Evolutionary conservation across 1,140 invertebrate genomes (phyloP), one percentile per base, ranked within the genome.

Genomic region (Condylostylus longicornis): DNA sequence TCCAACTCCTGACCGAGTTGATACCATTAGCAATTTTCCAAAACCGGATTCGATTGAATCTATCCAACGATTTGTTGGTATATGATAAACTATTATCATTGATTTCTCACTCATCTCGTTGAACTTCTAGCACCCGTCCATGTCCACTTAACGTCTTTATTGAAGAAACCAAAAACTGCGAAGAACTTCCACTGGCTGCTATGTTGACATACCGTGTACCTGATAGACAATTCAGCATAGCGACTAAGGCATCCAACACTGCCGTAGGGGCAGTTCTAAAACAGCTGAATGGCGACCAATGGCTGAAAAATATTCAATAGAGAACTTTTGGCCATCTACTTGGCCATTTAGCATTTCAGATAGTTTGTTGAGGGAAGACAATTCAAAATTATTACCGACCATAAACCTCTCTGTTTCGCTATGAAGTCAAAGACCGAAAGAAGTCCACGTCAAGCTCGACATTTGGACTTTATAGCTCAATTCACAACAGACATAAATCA

Each of bases 381-480:
- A 1, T 51, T 58, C 15, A 40, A 36, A 3, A 45, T 62, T 5
- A 56, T 42, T 29, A 64, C 60, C 0, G 61, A 66, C 33, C 63
- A 66, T 28, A 61, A 62, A 37, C 61, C 62, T 4, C 43, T 65
- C 2, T 55, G 40, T 13, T 54, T 45, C 34, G 50, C 48, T 1
- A 57, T 58, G 32, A 4, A 18, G n/a, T 33, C 33, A n/a, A 25
- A 33, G 6, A 12, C 12, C 4, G 33, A 43, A 25, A 36, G 32
- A 21, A 35, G 38, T 10, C 15, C 4, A 41, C 50, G 10, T 46
- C 52, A 20, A 23, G 46, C 18, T 6, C 27, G 33, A 6, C 50
- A 65, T 14, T 35, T 65, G 0, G 49, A 63, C 36, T 59, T 39
- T n/a, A 59, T 66, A 12, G 39, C 47, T 0, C 56, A 63, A 42